Base-by-base conservation (phyloP, 2,888 invertebrate genomes). In the Anoplius nigerrimus region DNA sequence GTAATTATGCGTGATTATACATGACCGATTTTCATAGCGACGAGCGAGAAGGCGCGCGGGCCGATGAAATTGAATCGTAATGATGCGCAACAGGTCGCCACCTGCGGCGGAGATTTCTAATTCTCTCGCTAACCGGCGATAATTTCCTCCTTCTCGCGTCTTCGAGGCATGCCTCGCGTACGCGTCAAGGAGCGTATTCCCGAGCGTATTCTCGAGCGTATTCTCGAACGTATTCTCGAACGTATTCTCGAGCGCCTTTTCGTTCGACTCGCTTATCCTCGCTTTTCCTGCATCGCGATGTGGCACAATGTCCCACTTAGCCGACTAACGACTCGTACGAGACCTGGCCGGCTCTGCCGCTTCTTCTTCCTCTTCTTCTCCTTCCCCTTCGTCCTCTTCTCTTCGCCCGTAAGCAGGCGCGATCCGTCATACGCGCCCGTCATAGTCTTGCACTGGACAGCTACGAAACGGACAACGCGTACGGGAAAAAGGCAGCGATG, bases 261-360 rank as follows among this genome's bases (percentile, higher is more conserved):
- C 48, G 55, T 57, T 66, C 56, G 62, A 22, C 63, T 34, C 68
- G 53, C 66, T 74, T 72, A 75, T 69, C 66, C 74, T 73, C 75
- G 78, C 78, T 79, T 79, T 81, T 80, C 73, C 76, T 71, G 51
- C 66, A 45, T 16, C 75, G 34, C 34, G 62, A 85, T 83, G 82
- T 84, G 64, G 84, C 80, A 85, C 85, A 83, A 53, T 69, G 85
- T 74, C 73, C 85, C 77, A 85, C 85, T 84, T 85, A 75, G 62
- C 20, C 57, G 57, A 62, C 62, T 64, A 71, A 72, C 72, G 54
- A 71, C 76, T 69, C 62, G 62, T 52, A 34, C 34, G 34, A 6
- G 34, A 6, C 34, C 34, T 13, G n/a, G 62, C 64, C 74, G 62
- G 58, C 22, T 24, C 20, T 48, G 57, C 53, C 67, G 66, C 66